Evolutionary conservation across 2,888 invertebrate genomes (phyloP).

Genomic region (Gandaritis pyraliata): DNA sequence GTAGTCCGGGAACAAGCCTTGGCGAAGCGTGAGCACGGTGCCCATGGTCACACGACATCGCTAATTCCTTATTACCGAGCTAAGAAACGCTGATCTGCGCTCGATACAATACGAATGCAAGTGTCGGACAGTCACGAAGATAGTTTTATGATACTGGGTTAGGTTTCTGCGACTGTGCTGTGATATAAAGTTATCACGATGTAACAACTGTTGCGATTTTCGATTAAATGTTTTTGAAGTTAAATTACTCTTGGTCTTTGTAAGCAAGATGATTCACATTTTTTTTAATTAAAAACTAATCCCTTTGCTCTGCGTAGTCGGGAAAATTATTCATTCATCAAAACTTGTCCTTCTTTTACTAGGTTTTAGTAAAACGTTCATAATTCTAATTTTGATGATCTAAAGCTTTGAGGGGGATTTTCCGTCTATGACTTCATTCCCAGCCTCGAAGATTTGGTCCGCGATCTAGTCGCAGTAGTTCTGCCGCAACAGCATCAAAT

Average conservation of each 20-base stretch:
- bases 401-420: too few relatives aligned
- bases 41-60: constrained; percentile 38
- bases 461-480: too few relatives aligned
- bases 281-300: too few relatives aligned
- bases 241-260: too few relatives aligned
- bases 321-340: too few relatives aligned
- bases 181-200: constrained; percentile 22
- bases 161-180: constrained; percentile 32
- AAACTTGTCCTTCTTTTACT: too few relatives aligned
- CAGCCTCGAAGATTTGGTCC: too few relatives aligned
- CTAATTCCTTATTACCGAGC: constrained; percentile 32
- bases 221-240: neutral
- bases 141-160: constrained; percentile 41
- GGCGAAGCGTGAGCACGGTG: constrained; percentile 29
- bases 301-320: too few relatives aligned
- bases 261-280: neutral
- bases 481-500: too few relatives aligned
- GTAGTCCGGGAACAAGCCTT: constrained; percentile 4
- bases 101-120: constrained; percentile 31
- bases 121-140: constrained; percentile 38
- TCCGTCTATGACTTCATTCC: too few relatives aligned
- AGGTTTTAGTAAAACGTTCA: too few relatives aligned
- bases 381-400: too few relatives aligned
- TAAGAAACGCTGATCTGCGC: constrained; percentile 32
- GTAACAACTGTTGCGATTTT: neutral